phyloP scores from a whole-genome alignment of 2,888 invertebrate genomes.

The Rhorus exstirpatorius region DNA sequence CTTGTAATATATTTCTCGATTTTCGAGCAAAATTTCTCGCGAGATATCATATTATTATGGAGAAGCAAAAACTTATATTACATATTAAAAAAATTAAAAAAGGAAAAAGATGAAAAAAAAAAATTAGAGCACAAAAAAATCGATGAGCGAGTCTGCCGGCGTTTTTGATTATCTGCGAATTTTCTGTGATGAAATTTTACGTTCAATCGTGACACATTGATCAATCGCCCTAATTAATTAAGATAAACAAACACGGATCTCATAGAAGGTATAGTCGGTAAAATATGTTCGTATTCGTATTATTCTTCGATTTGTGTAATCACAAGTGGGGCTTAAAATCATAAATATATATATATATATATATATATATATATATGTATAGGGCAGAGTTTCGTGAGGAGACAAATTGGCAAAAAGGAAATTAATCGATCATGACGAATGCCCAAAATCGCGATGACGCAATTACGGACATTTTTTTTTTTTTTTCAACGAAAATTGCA shows the following conservation, averaged over 20 bases:
- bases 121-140: constrained; percentile 60
- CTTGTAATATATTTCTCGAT: constrained; percentile 48
- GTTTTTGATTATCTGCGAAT: constrained; percentile 52
- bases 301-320: constrained; percentile 28
- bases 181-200: constrained; percentile 74
- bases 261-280: constrained; percentile 40
- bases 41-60: constrained; percentile 7
- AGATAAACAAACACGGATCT: constrained; percentile 39
- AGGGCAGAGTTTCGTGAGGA: constrained; percentile 7
- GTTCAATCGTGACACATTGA: constrained; percentile 46
- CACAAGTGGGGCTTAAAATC: background rate
- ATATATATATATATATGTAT: no score
- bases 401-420: background rate
- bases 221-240: constrained; percentile 39
- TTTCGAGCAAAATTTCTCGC: constrained; percentile 37
- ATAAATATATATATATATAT: background rate
- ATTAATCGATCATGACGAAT: constrained; percentile 8
- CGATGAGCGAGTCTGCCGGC: constrained; percentile 28
- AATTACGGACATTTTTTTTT: constrained; percentile 20
- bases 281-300: constrained; percentile 35
- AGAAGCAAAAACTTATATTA: constrained; percentile 3
- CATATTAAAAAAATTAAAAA: constrained; percentile 17
- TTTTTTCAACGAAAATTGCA: background rate
- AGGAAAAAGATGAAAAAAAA: constrained; percentile 9
- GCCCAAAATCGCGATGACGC: background rate